phyloP scores from a whole-genome alignment of 2,797 vertebrate species.

The Peromyscus melanophrys region DNA sequence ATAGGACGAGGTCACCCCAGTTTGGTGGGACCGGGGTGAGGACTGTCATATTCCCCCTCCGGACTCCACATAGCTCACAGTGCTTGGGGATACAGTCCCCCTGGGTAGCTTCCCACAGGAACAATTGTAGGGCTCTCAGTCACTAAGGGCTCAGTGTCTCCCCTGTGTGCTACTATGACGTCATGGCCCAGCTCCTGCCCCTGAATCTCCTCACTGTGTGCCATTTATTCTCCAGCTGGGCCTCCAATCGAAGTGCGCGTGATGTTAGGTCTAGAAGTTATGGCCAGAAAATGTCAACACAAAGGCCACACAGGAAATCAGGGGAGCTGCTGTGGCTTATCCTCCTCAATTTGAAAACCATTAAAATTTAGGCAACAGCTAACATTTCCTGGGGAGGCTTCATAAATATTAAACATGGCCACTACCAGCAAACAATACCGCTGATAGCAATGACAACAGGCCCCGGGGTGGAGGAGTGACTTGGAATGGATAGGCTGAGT shows the following conservation, averaged over 20 bases:
- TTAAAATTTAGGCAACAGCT: not conserved
- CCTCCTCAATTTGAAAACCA: not conserved
- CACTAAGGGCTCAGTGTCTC: not conserved
- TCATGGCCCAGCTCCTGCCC: not conserved
- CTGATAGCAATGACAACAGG: not conserved
- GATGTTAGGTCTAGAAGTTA: not conserved
- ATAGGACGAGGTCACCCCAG: not conserved
- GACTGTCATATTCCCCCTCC: too few relatives aligned
- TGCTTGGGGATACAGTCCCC: not conserved
- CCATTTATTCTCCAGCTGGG: too few relatives aligned
- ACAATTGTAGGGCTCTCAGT: rapidly evolving
- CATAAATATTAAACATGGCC: not conserved
- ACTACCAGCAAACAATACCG: not conserved
- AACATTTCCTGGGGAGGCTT: not conserved
- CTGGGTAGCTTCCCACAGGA: too few relatives aligned
- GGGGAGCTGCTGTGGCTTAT: too few relatives aligned
- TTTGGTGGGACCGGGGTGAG: not conserved
- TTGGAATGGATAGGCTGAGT: not conserved
- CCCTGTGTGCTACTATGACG: not conserved
- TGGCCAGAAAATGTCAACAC: conserved; percentile 4
- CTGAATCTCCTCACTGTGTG: not conserved
- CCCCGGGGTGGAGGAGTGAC: not conserved
- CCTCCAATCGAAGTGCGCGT: not conserved
- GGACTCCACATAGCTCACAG: not conserved
- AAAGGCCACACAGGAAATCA: not conserved